Conservation (phyloP, 2,797 vertebrate genomes). For the Eidolon dupreanum region DNA sequence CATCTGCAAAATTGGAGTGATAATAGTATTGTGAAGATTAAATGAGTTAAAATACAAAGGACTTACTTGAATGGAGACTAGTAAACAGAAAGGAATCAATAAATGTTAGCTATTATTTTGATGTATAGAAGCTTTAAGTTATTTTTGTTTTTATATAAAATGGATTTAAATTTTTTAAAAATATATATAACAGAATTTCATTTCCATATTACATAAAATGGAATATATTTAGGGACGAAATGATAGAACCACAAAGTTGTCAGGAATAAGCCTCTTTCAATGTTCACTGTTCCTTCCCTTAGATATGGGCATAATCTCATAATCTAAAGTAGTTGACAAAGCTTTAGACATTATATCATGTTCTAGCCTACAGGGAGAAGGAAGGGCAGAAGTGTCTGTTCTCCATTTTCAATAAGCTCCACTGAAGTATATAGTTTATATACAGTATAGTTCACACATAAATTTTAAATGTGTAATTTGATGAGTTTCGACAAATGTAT, state of each 20-base stretch:
- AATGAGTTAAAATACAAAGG: neutral
- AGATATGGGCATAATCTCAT: neutral
- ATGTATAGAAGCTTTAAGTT: neutral
- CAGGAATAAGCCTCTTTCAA: neutral
- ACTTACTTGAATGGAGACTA: neutral
- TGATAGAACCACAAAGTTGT: neutral
- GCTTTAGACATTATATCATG: neutral
- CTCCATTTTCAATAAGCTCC: neutral
- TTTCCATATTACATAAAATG: neutral
- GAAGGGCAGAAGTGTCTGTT: neutral
- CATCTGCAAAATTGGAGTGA: neutral
- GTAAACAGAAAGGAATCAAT: neutral
- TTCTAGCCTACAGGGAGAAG: neutral
- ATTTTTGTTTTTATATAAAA: neutral
- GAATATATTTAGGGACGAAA: neutral
- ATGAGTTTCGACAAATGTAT: neutral
- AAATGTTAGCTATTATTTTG: neutral
- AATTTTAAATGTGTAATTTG: neutral
- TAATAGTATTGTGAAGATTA: neutral
- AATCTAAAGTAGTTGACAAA: neutral
- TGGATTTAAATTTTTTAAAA: neutral
- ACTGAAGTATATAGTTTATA: neutral
- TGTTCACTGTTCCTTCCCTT: neutral
- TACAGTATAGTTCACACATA: neutral
- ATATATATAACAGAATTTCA: neutral